Percentiles rank a stretch among this genome's conserved stretches.
phyloP scores from a whole-genome alignment of 2,797 vertebrate genomes.

The Etheostoma nigrum region DNA sequence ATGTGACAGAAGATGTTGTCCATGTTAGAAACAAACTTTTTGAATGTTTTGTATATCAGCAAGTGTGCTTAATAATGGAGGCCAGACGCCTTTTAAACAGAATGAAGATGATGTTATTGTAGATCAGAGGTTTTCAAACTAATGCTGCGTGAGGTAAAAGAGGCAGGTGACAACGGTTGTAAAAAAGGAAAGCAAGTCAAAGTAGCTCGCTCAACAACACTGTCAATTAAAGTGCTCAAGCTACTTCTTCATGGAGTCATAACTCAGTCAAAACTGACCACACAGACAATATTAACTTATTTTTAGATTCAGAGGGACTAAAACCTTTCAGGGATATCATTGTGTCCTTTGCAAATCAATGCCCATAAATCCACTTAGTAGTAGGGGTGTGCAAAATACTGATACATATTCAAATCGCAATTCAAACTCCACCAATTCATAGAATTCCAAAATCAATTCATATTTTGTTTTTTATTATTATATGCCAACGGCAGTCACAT shows the following conservation, averaged over 20 bases:
- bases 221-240: neutral
- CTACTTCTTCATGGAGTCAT: neutral
- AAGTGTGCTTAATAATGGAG: neutral
- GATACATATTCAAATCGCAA: too few species aligned
- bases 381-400: too few species aligned
- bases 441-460: too few species aligned
- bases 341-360: neutral
- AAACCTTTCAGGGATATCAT: too few species aligned
- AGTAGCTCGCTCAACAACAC: neutral
- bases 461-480: too few species aligned
- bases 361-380: neutral
- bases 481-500: too few species aligned
- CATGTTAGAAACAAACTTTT: constrained; percentile 39
- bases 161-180: neutral
- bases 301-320: neutral
- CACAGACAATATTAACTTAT: neutral
- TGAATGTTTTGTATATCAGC: neutral
- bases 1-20: constrained; percentile 22
- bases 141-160: neutral
- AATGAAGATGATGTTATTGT: neutral
- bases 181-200: neutral
- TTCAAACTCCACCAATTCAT: too few species aligned
- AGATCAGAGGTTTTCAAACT: neutral
- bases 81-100: neutral
- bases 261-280: constrained; percentile 8